Evolutionary conservation across 2,888 invertebrate species (phyloP), one percentile per base, ranked within the genome.

Genomic region (Coremacera marginata): DNA sequence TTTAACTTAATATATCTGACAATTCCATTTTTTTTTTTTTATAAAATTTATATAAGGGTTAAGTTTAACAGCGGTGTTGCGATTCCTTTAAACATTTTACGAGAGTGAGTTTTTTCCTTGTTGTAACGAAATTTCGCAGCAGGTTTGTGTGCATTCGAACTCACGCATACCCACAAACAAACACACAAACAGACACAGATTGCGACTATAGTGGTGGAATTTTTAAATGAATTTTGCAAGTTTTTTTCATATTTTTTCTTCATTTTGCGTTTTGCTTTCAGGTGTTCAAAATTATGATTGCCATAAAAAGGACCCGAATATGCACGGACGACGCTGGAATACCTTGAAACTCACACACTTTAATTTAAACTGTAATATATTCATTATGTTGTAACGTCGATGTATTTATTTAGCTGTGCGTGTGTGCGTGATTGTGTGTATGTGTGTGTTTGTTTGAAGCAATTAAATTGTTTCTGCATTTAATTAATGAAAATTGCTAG

Each of bases 401-500:
- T 44, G 44, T 11, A 44, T 44, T 44, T 44, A 11, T 44, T 44
- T 44, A 44, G 44, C 44, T 44, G 44, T 44, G 19, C n/a, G 63
- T 27, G 22, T 22, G 19, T 52, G n/a, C 22, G 70, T 8, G 22
- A 9, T n/a, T 31, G 31, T 72, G 51, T 49, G 25, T 62, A 16
- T 52, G 16, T 25, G 7, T 22, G 51, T 16, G 14, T 60, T n/a
- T 65, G 63, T n/a, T 22, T 37, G 31, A n/a, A 72, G 62, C 72
- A 72, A 72, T 72, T 72, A 72, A 60, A 72, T 62, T 27, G 62
- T 84, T 83, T 85, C 83, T 82, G 85, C 84, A 84, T 84, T 84
- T 84, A 84, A 85, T 84, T 84, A 84, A 85, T 84, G 86, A 83
- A 83, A 85, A 84, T 84, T 86, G 86, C 86, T 85, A 85, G 85